Evolutionary conservation across 2,113 vertebrate species (phyloP), one percentile per base, ranked within the genome.

Genomic region (Trogon surrucura): DNA sequence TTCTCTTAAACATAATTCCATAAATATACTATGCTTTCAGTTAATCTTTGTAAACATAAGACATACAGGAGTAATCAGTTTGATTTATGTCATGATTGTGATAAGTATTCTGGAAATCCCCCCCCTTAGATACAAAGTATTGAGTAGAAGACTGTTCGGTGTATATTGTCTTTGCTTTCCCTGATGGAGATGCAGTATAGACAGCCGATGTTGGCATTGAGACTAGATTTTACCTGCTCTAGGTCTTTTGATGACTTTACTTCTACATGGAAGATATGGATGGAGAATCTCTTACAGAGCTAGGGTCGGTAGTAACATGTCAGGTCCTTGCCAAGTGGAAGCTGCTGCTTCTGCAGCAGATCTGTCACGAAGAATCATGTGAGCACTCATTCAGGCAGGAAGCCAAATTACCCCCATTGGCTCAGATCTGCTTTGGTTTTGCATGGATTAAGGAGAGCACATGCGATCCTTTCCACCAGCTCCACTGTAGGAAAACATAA

Each of bases 281-380:
- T 10, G 19, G 25, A 29, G 66, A 61, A 73, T 62, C 9, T 66
- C n/a, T 91, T 25, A 6, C 38, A 73, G 79, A 50, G 13, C 30
- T 88, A 10, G 6, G 54, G 27, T 69, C 78, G 15, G 5, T 34
- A 67, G 54, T 36, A 13, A 45, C 11, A 2, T 5, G 11, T 45
- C 53, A 45, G 36, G 54, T 78, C 21, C 50, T 7, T 70, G 47
- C 45, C 18, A 69, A 71, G 16, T n/a, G 81, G 85, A 89, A 82
- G 53, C 9, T 57, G 4, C 34, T 57, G 34, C 34, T 50, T 64
- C 34, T 88, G 62, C 30, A 45, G 57, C 16, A 56, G 29, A 27
- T 70, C 41, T 47, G 34, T 77, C 58, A 48, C 3, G 1, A 45
- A 20, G 57, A 88, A 13, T 18, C 1, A 0, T 4, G 4, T 5